phyloP scores from a whole-genome alignment of 2,113 vertebrate species.

The Australoheros scitulus region DNA sequence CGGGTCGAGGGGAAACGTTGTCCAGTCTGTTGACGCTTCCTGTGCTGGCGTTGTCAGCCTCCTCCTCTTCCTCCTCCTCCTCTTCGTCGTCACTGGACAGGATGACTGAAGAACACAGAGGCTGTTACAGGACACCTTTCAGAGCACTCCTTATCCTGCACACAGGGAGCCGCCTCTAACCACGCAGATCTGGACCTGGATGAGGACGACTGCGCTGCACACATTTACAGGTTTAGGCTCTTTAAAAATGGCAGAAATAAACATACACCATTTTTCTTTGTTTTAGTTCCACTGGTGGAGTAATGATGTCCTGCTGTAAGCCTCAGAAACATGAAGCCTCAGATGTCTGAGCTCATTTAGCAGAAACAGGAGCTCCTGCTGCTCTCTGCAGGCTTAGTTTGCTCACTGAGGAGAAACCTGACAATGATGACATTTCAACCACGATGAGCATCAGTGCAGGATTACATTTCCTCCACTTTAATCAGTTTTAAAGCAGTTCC shows the following conservation, averaged over 20 bases:
- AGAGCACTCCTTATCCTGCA: too few relatives aligned
- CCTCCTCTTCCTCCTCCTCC: constrained; percentile 89
- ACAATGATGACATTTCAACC: too few relatives aligned
- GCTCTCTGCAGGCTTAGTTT: background rate
- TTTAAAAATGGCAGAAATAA: too few relatives aligned
- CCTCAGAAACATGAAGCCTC: background rate
- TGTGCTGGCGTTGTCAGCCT: constrained; percentile 84
- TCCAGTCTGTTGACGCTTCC: constrained; percentile 86
- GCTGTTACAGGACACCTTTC: background rate
- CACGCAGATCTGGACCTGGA: background rate
- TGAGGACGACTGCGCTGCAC: background rate
- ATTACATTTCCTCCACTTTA: background rate
- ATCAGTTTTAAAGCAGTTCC: background rate
- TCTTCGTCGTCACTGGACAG: constrained; percentile 92
- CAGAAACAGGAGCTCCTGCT: too few relatives aligned
- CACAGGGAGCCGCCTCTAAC: background rate
- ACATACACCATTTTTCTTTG: background rate
- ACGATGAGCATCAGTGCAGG: background rate
- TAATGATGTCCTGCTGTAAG: background rate
- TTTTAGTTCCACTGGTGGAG: background rate
- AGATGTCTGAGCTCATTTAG: background rate
- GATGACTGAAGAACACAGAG: constrained; percentile 82
- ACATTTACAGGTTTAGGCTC: background rate
- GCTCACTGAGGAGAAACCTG: background rate
- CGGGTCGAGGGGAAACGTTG: constrained; percentile 88